Conservation (phyloP, 2,113 vertebrate genomes). For the Polyodon spathula region DNA sequence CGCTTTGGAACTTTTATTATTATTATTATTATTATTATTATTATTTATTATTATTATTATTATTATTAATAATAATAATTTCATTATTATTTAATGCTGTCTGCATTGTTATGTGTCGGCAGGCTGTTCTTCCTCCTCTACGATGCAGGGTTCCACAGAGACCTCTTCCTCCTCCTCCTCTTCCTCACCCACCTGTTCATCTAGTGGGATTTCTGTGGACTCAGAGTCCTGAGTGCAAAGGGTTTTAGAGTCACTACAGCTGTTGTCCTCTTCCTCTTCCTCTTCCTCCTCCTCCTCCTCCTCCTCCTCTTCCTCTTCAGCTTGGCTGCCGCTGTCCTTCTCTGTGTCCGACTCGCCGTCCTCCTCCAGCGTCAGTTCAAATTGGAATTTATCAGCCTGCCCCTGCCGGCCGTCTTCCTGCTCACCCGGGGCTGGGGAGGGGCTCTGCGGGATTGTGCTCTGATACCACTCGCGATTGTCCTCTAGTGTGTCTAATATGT, state of each 20-base stretch:
- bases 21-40: slow-evolving; percentile 51
- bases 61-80: too few relatives aligned
- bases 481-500: slow-evolving; percentile 93
- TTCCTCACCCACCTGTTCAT: slow-evolving; percentile 82
- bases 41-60: slow-evolving; percentile 62
- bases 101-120: slow-evolving; percentile 75
- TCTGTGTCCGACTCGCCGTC: slow-evolving; percentile 92
- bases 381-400: slow-evolving; percentile 93
- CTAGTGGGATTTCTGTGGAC: slow-evolving; percentile 91
- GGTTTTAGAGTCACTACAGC: slow-evolving; percentile 95
- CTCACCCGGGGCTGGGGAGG: slow-evolving; percentile 82
- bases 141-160: slow-evolving; percentile 55
- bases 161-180: slow-evolving; percentile 62
- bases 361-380: slow-evolving; percentile 93
- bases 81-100: slow-evolving; percentile 27
- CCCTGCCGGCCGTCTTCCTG: slow-evolving; percentile 77
- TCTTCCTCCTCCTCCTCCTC: too few relatives aligned
- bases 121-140: slow-evolving; percentile 62
- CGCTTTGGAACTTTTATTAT: slow-evolving; percentile 68
- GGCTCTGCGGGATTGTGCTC: slow-evolving; percentile 98
- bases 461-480: slow-evolving; percentile 99
- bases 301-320: slow-evolving; percentile 74
- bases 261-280: slow-evolving; percentile 83
- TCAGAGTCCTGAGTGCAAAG: slow-evolving; percentile 96
- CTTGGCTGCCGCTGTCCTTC: slow-evolving; percentile 92